Base-by-base conservation (phyloP, 2,113 vertebrate species). In the Rhinolophus sinicus region DNA sequence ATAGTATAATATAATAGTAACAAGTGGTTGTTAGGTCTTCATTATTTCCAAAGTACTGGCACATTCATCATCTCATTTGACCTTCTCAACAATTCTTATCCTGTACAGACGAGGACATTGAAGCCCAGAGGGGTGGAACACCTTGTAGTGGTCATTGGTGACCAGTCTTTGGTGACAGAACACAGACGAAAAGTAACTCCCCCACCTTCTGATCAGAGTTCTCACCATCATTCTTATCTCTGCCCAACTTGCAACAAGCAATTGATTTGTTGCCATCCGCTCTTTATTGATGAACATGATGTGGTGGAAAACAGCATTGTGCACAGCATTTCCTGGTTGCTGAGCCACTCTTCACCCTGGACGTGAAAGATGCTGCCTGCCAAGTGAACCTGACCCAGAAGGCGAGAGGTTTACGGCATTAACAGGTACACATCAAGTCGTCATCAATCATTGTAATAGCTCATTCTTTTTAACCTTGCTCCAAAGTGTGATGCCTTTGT, bases 211-310 rank as follows among this genome's bases (percentile, higher is more conserved):
- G 5, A 28, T 58, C n/a, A 33, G 50, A 78, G n/a, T 65, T 96
- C 82, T 87, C 35, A 22, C 33, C 33, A 21, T 94, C 52, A 69
- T 26, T 58, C 24, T 91, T 86, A 62, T 72, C 86, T 93, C 78
- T 96, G 62, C 52, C 62, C 64, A 87, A 33, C 77, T 82, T 73
- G 65, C 72, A 60, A 85, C 30, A 85, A 76, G 60, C n/a, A n/a
- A 38, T 89, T 93, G 92, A 91, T 93, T 95, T 78, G 72, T 69
- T 89, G 83, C 69, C 77, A 62, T 82, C 78, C 35, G 10, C 11
- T 89, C 89, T 89, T 83, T 94, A 88, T 22, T 95, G 83, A 96
- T 97, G 95, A 93, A 47, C 44, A 40, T 22, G 2, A 7, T 2
- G 40, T 58, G 73, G 40, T 28, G 38, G 72, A 62, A 65, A 54